Base-by-base conservation (phyloP, 1,140 invertebrate species). In the Steinernema khuongi region DNA sequence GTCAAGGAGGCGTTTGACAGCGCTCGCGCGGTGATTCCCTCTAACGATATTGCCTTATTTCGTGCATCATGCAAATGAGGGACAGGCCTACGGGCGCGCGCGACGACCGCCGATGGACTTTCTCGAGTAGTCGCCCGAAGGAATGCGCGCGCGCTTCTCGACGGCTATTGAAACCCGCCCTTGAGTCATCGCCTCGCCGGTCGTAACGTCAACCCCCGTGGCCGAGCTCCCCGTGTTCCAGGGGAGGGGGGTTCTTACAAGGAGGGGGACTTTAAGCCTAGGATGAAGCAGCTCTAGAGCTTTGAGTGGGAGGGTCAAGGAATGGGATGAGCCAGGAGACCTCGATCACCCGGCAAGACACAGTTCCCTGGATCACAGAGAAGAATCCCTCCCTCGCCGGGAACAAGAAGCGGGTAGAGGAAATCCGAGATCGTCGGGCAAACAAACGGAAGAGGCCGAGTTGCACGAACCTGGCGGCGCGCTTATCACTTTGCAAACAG, bases 401-500 rank as follows among this genome's bases (percentile, higher is more conserved):
- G n/a, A 41, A 7, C 36, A 41, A 41, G 7, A 11, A 7, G 7
- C n/a, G 36, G 50, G 7, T 22, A 26, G 14, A 7, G 50, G 50
- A 60, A 60, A 60, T 22, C 50, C 50, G 50, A 60, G 50, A 60
- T 22, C 2, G 7, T 60, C 7, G n/a, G 36, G 7, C 7, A n/a
- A 41, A 41, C 7, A 41, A 41, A 7, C 7, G 7, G 36, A 41
- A 41, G 36, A 41, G 36, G 19, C 50, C 14, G 50, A 11, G 11
- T 60, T 17, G 50, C 14, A 22, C 22, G 14, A 60, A 11, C 11
- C 50, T 60, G 50, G 11, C 50, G 4, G 7, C 50, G 50, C 50
- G 50, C 11, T 60, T 60, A 60, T 60, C 50, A 60, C 50, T 60
- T 26, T 17, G 50, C 50, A 60, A 60, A 60, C 26, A 60, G 11